Evolutionary conservation across 2,113 vertebrate genomes (phyloP).

Genomic region (Laterallus jamaicensis): DNA sequence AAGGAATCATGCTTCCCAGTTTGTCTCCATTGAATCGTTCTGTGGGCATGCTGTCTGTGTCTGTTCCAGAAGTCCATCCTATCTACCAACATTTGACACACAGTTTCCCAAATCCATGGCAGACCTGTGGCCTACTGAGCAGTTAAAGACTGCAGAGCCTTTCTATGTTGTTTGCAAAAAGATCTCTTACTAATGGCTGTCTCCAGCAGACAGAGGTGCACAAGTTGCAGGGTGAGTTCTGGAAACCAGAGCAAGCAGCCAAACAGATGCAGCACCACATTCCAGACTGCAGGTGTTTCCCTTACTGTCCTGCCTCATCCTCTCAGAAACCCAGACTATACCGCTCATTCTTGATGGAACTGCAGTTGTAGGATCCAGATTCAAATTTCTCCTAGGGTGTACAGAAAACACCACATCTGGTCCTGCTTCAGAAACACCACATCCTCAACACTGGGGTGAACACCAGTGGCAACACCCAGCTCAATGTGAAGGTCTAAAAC

Average conservation of each 20-base stretch:
- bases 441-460: neutral
- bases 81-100: neutral
- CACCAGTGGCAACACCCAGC: accelerated
- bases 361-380: neutral
- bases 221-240: neutral
- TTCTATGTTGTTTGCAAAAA: neutral
- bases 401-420: neutral
- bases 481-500: neutral
- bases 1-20: neutral
- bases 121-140: neutral
- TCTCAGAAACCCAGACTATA: neutral
- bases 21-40: neutral
- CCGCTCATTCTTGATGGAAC: neutral
- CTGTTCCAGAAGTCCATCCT: neutral
- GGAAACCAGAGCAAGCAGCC: neutral
- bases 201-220: neutral
- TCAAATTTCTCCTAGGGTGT: neutral
- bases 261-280: neutral
- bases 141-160: neutral
- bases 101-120: neutral
- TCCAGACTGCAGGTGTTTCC: neutral
- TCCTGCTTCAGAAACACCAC: neutral
- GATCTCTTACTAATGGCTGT: neutral
- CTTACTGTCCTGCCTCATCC: neutral
- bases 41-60: neutral